Evolutionary conservation across 2,113 vertebrate species (phyloP).

Genomic region (Macquaria ambigua): DNA sequence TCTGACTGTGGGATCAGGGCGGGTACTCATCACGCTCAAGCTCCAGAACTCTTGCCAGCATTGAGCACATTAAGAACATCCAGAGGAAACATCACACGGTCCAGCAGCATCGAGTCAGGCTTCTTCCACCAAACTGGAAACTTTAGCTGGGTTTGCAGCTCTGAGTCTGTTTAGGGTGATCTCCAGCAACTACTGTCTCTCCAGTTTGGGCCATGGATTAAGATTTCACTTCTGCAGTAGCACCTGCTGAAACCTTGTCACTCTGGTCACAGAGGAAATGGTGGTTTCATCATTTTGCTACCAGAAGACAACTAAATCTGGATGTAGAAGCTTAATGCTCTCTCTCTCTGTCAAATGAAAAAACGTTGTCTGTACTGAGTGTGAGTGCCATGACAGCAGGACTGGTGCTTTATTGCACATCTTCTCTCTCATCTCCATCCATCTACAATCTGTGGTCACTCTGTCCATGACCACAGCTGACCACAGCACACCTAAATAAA

Average conservation of each 20-base stretch:
- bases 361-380: neutral
- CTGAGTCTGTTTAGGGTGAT: slow-evolving; percentile 14
- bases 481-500: slow-evolving; percentile 69
- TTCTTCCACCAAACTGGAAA: slow-evolving; percentile 47
- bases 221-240: slow-evolving; percentile 6
- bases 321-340: neutral
- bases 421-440: slow-evolving; percentile 27
- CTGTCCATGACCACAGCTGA: slow-evolving; percentile 27
- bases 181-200: slow-evolving; percentile 33
- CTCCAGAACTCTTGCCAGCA: slow-evolving; percentile 42
- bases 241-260: neutral
- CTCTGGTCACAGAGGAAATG: neutral
- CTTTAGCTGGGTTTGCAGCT: slow-evolving; percentile 22
- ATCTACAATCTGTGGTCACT: slow-evolving; percentile 5
- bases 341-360: neutral
- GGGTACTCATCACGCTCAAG: slow-evolving; percentile 34
- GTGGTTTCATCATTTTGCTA: neutral
- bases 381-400: neutral
- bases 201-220: neutral
- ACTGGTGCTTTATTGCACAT: neutral
- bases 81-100: slow-evolving; percentile 61
- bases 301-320: neutral
- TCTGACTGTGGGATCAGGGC: slow-evolving; percentile 40
- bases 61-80: slow-evolving; percentile 37
- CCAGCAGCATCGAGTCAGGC: slow-evolving; percentile 34